These are phyloP conservation scores for Sinodicranocentrus sp. DNA, from an alignment of 2,888 invertebrate species.

Conservation along the genomic window DNA sequence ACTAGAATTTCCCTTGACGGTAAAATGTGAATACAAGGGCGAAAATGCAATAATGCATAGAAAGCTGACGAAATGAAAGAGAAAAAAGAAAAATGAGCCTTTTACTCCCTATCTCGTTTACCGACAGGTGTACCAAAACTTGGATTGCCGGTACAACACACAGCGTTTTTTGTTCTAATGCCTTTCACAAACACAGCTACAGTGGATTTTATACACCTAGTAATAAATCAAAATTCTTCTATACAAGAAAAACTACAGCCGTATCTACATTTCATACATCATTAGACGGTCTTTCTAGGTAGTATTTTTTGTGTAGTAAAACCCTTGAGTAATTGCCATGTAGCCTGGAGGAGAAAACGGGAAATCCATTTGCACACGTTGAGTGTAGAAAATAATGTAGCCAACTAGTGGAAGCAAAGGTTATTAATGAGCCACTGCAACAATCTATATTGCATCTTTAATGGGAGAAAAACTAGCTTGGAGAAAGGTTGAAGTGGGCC, in stretches of 20 bases:
- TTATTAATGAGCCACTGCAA: slow-evolving; percentile 56
- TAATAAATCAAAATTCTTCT: slow-evolving; percentile 48
- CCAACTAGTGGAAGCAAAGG: slow-evolving; percentile 11
- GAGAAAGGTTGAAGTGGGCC: slow-evolving; percentile 45
- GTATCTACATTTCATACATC: slow-evolving; percentile 35
- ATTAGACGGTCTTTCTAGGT: slow-evolving; percentile 30
- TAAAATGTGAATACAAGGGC: no score
- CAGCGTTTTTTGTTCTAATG: slow-evolving; percentile 1
- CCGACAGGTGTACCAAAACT: slow-evolving; percentile 39
- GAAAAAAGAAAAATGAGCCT: slow-evolving; percentile 47
- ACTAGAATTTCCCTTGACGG: no score
- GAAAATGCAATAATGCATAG: neutral
- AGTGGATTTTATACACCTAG: neutral
- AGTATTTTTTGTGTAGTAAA: neutral
- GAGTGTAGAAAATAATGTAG: slow-evolving; percentile 15
- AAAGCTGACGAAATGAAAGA: slow-evolving; percentile 19
- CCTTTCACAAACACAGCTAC: no score
- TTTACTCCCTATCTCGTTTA: slow-evolving; percentile 6
- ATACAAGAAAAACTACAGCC: no score
- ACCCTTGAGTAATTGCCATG: slow-evolving; percentile 43
- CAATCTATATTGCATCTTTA: slow-evolving; percentile 58
- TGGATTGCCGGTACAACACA: neutral
- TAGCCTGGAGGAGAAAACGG: slow-evolving; percentile 24
- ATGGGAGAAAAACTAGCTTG: slow-evolving; percentile 44
- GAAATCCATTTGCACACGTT: slow-evolving; percentile 38